These are phyloP conservation scores for Amiota communis DNA, from an alignment of 2,888 invertebrate genomes.

Conservation along the genomic window DNA sequence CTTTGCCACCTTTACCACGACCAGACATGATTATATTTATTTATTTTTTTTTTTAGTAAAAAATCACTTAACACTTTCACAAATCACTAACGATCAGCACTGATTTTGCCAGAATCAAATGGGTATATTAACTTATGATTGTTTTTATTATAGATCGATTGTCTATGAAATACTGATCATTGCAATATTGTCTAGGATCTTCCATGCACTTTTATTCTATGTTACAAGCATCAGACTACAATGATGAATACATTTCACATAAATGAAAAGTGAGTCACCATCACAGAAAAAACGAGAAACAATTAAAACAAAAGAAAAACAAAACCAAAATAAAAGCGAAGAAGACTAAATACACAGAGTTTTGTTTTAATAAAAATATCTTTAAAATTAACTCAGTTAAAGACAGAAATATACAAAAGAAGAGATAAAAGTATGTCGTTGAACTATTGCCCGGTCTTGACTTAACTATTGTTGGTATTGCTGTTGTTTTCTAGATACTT, in stretches of 20 bases:
- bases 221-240: conserved; percentile 41
- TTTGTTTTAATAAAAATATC: conserved; percentile 9
- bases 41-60: too few relatives aligned
- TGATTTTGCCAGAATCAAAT: too few relatives aligned
- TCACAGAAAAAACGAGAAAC: conserved; percentile 35
- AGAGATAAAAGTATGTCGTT: conserved; percentile 42
- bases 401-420: too few relatives aligned
- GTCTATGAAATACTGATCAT: too few relatives aligned
- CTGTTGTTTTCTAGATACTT: neutral
- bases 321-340: neutral
- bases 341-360: neutral
- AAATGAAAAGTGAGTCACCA: conserved; percentile 38
- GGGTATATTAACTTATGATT: too few relatives aligned
- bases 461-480: conserved; percentile 9
- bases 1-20: too few relatives aligned
- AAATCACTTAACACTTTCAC: too few relatives aligned
- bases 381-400: neutral
- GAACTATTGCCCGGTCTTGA: conserved; percentile 45
- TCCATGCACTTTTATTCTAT: too few relatives aligned
- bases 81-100: too few relatives aligned
- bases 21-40: too few relatives aligned
- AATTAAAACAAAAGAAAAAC: conserved; percentile 15
- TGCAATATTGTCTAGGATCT: too few relatives aligned
- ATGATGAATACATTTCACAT: conserved; percentile 10
- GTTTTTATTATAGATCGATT: too few relatives aligned